These are phyloP conservation scores for Amorpha juglandis DNA, from an alignment of 2,888 invertebrate genomes.

Conservation along the genomic window DNA sequence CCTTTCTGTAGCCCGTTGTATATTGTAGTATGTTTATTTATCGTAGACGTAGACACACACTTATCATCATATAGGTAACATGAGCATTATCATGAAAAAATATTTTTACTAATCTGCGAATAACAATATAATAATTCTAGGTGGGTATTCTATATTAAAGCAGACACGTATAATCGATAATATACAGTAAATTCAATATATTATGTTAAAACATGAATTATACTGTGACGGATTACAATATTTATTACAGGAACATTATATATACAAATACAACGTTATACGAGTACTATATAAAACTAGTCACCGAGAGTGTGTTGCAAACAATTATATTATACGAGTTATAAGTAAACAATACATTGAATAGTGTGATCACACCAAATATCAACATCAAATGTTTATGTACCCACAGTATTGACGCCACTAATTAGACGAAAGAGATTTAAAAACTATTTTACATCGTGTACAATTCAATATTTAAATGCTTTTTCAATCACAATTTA, in stretches of 20 bases:
- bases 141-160: constrained; percentile 68
- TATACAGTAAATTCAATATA: constrained; percentile 61
- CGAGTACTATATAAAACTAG: constrained; percentile 17
- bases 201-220: constrained; percentile 53
- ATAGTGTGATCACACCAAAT: constrained; percentile 1
- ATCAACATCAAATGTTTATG: constrained; percentile 21
- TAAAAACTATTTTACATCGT: constrained; percentile 21
- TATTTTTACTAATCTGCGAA: constrained; percentile 77
- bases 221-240: constrained; percentile 58
- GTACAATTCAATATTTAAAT: constrained; percentile 22
- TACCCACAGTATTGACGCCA: constrained; percentile 9
- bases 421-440: constrained; percentile 4
- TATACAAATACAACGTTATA: constrained; percentile 30
- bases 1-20: too few relatives aligned
- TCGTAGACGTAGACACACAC: constrained; percentile 1
- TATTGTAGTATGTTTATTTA: background rate
- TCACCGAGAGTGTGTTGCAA: constrained; percentile 14
- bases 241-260: constrained; percentile 49
- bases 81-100: constrained; percentile 79
- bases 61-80: constrained; percentile 44
- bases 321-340: constrained; percentile 3
- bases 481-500: constrained; percentile 22
- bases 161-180: constrained; percentile 58
- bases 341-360: constrained; percentile 1
- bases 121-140: constrained; percentile 73